Conservation (phyloP, 2,797 vertebrate species). For the Lagorchestes hirsutus region DNA sequence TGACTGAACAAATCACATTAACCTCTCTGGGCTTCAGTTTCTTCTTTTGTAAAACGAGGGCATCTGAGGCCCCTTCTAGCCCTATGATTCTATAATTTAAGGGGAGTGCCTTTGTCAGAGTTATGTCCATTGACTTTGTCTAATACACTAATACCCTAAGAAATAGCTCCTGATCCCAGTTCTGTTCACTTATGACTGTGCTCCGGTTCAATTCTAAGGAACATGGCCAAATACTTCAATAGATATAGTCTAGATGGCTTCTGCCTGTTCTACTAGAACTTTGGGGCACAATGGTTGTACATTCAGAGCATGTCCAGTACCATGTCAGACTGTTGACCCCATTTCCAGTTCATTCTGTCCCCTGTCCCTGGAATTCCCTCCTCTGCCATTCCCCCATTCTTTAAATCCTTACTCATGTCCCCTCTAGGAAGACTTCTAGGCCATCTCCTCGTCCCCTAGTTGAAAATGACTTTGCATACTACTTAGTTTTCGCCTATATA, state of each 20-base stretch:
- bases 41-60: not conserved
- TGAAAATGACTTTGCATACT: not conserved
- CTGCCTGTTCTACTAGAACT: not conserved
- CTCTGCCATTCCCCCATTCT: not conserved
- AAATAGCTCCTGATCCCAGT: not conserved
- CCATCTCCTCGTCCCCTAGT: not conserved
- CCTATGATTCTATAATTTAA: not conserved
- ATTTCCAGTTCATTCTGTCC: not conserved
- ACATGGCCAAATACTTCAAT: not conserved
- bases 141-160: not conserved
- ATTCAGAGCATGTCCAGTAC: not conserved
- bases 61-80: not conserved
- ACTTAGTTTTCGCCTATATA: not conserved
- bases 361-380: not conserved
- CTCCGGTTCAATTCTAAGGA: not conserved
- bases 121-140: not conserved
- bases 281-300: not conserved
- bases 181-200: not conserved
- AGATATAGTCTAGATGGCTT: not conserved
- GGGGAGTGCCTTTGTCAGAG: not conserved
- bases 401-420: not conserved
- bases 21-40: not conserved
- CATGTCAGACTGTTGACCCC: not conserved
- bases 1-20: not conserved
- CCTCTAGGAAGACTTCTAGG: not conserved